phyloP scores from a whole-genome alignment of 1,140 invertebrate species.

The Conus betulinus region DNA sequence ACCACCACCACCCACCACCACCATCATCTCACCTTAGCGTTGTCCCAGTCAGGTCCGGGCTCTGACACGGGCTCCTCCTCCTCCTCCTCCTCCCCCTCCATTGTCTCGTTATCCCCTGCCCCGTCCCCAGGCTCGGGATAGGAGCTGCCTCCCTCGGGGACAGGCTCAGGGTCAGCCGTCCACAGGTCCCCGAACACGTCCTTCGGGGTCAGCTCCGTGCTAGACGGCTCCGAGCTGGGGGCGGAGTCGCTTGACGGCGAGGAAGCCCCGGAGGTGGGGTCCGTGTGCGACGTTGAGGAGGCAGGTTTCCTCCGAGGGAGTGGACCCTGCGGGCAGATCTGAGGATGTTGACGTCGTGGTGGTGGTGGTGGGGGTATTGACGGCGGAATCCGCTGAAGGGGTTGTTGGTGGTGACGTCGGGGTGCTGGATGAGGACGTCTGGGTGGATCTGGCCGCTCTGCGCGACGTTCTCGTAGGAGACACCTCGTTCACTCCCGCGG shows the following conservation, averaged over 20 bases:
- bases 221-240: background rate
- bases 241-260: background rate
- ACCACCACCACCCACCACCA: background rate
- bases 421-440: background rate
- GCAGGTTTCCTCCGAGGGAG: background rate
- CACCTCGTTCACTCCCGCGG: background rate
- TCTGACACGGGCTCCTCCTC: conserved; percentile 44
- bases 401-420: background rate
- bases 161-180: background rate
- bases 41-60: conserved; percentile 64
- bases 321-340: background rate
- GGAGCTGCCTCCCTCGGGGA: background rate
- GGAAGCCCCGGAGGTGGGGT: background rate
- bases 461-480: background rate
- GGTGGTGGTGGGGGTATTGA: background rate
- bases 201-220: background rate
- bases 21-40: conserved; percentile 54
- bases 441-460: background rate
- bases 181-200: background rate
- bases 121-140: background rate
- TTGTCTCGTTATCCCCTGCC: background rate
- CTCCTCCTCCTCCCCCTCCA: background rate
- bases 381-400: background rate
- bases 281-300: background rate
- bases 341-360: background rate